These are phyloP conservation scores for Seriola rivoliana DNA, from an alignment of 2,113 vertebrate species.

Conservation along the genomic window DNA sequence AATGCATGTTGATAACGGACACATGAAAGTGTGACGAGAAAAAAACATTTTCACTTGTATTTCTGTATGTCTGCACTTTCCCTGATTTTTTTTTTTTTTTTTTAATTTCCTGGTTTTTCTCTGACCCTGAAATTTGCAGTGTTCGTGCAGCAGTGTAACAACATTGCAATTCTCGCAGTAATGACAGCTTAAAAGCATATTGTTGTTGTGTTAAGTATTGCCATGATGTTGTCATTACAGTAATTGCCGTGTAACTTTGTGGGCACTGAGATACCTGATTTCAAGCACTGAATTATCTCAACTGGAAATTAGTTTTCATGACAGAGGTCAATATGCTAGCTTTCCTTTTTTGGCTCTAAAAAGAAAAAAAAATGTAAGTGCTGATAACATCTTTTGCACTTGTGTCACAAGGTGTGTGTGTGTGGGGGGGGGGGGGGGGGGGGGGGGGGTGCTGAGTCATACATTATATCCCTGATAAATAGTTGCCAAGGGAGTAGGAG, in stretches of 20 bases:
- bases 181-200: constrained; percentile 54
- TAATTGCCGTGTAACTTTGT: constrained; percentile 51
- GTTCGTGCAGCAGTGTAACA: constrained; percentile 24
- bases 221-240: constrained; percentile 61
- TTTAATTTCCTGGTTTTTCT: background rate
- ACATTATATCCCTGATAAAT: constrained; percentile 42
- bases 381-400: background rate
- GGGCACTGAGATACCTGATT: constrained; percentile 44
- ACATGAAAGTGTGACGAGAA: too few species aligned
- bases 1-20: background rate
- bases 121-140: constrained; percentile 35
- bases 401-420: constrained; percentile 42
- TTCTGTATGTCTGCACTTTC: background rate
- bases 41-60: background rate
- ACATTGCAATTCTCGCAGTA: constrained; percentile 43
- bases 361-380: constrained; percentile 14
- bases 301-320: constrained; percentile 23
- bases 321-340: constrained; percentile 17
- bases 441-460: constrained; percentile 52
- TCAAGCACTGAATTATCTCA: constrained; percentile 25
- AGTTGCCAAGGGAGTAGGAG: constrained; percentile 40
- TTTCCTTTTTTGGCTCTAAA: background rate
- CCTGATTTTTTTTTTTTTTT: background rate
- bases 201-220: constrained; percentile 25
- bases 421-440: too few species aligned